Conservation (phyloP, 2,888 invertebrate genomes). For the Leptopterna dolabrata region DNA sequence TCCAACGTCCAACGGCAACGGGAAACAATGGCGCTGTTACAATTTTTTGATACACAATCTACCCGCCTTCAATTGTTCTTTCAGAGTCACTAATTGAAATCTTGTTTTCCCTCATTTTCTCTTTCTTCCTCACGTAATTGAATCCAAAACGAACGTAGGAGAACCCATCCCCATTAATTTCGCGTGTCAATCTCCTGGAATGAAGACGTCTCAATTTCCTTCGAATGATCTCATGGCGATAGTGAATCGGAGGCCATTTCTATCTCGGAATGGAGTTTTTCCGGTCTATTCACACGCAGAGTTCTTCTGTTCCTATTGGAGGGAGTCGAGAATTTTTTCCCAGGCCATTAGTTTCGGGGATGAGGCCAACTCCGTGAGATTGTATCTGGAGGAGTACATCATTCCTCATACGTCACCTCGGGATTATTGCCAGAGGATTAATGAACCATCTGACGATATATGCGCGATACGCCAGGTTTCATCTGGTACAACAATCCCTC, state of each 20-base stretch:
- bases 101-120: slow-evolving; percentile 43
- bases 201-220: slow-evolving; percentile 47
- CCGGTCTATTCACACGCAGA: not conserved
- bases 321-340: slow-evolving; percentile 23
- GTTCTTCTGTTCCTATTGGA: not conserved
- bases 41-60: slow-evolving; percentile 48
- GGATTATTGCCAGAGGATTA: not conserved
- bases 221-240: not conserved
- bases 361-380: not conserved
- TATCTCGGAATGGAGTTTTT: not conserved
- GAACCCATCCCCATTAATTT: not conserved
- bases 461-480: no score
- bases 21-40: slow-evolving; percentile 46
- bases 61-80: slow-evolving; percentile 37
- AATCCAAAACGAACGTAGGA: not conserved
- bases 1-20: not conserved
- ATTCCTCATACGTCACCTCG: not conserved
- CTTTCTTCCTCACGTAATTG: slow-evolving; percentile 40
- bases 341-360: slow-evolving; percentile 16
- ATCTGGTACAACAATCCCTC: no score
- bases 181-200: slow-evolving; percentile 31
- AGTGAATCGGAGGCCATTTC: slow-evolving; percentile 9
- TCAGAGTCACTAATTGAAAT: slow-evolving; percentile 33
- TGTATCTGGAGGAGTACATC: not conserved
- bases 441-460: not conserved